These are phyloP conservation scores for Tetragonula clypearis DNA, from an alignment of 1,140 invertebrate species.

Conservation along the genomic window DNA sequence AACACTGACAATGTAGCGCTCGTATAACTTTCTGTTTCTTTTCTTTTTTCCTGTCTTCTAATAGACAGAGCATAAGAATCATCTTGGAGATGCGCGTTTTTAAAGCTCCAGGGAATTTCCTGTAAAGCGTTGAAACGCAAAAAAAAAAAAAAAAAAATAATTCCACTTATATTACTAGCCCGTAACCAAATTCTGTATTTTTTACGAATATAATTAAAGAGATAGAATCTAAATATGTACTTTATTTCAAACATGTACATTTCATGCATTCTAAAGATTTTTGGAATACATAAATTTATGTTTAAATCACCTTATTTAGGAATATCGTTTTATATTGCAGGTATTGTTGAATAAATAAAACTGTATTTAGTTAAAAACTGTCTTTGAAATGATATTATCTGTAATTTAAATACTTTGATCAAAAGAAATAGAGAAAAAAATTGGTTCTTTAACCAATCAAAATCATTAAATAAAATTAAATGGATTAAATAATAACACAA, in stretches of 20 bases:
- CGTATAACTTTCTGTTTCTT: background rate
- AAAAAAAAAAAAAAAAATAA: background rate
- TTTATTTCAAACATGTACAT: too few species aligned
- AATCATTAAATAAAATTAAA: background rate
- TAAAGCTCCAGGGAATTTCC: background rate
- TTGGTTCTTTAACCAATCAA: too few species aligned
- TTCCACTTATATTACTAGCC: too few species aligned
- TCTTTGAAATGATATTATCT: background rate
- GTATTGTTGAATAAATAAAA: too few species aligned
- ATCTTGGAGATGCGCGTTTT: background rate
- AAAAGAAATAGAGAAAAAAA: too few species aligned
- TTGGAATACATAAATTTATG: too few species aligned
- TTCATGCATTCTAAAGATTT: too few species aligned
- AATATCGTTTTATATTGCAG: too few species aligned
- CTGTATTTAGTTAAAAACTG: background rate
- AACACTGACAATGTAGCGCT: constrained; percentile 12
- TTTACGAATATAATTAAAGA: too few species aligned
- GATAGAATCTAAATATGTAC: too few species aligned
- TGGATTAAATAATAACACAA: background rate
- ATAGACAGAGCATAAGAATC: background rate
- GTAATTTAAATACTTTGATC: background rate
- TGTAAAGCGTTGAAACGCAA: background rate
- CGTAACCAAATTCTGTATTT: too few species aligned
- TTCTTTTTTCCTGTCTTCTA: background rate
- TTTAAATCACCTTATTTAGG: too few species aligned